Percentiles rank a stretch among this genome's conserved stretches.
Evolutionary conservation across 2,797 vertebrate species (phyloP).

Genomic region (Falco rusticolus): DNA sequence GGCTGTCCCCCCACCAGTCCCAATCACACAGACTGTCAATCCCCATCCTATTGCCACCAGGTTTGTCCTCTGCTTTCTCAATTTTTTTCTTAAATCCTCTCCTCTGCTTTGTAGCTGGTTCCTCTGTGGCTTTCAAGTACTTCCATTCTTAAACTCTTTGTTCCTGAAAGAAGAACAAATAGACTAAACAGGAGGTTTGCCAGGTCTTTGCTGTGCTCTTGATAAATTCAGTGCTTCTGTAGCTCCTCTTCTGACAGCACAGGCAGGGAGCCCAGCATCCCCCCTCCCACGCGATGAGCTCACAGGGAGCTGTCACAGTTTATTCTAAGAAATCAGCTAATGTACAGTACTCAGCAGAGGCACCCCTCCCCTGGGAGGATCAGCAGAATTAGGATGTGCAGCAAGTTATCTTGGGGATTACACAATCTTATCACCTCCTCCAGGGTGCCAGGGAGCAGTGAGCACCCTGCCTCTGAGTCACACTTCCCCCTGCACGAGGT

Average conservation of each 20-base stretch:
- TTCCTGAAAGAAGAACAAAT: background rate
- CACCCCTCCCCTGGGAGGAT: constrained; percentile 69
- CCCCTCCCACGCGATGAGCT: constrained; percentile 36
- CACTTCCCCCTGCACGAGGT: background rate
- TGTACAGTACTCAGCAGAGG: constrained; percentile 64
- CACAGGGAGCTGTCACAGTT: constrained; percentile 49
- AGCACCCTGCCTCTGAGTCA: constrained; percentile 52
- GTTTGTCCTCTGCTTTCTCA: background rate
- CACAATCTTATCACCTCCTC: constrained; percentile 71
- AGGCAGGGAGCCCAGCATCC: constrained; percentile 57
- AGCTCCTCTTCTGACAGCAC: background rate
- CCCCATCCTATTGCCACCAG: background rate
- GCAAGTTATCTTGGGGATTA: constrained; percentile 66
- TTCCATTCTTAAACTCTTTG: background rate
- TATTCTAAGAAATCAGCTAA: constrained; percentile 73
- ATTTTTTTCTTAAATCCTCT: background rate
- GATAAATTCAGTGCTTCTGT: constrained; percentile 15
- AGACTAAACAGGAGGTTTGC: constrained; percentile 27
- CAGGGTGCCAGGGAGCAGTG: constrained; percentile 13
- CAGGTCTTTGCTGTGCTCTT: constrained; percentile 22
- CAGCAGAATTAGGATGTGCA: constrained; percentile 67
- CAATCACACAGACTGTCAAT: background rate
- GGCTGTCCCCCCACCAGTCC: background rate
- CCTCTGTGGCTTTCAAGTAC: background rate
- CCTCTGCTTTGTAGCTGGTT: background rate